These are phyloP conservation scores for Ichneumon xanthorius DNA, from an alignment of 2,888 invertebrate genomes.

Conservation along the genomic window DNA sequence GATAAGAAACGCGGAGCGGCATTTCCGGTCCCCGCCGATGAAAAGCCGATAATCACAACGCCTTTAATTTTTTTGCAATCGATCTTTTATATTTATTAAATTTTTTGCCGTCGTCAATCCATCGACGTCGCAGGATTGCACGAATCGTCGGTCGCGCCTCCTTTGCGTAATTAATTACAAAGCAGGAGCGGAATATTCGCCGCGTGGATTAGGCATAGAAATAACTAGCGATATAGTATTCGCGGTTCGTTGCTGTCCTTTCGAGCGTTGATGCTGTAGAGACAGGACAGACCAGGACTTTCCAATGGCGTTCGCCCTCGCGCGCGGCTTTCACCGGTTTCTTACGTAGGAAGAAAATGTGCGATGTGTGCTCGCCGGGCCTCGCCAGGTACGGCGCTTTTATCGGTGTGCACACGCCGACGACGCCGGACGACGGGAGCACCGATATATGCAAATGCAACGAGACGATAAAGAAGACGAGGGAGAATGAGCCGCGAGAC, in stretches of 20 bases:
- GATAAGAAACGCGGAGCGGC: constrained; percentile 33
- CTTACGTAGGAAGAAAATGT: constrained; percentile 63
- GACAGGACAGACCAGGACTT: constrained; percentile 41
- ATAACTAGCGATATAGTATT: background rate
- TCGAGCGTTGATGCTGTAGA: constrained; percentile 34
- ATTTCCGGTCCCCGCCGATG: constrained; percentile 16
- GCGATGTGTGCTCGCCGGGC: constrained; percentile 18
- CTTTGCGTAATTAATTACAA: constrained; percentile 2
- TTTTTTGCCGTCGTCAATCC: background rate
- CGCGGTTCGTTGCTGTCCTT: constrained; percentile 1
- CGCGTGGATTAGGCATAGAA: background rate
- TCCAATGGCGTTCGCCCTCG: constrained; percentile 63
- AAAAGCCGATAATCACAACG: constrained; percentile 18
- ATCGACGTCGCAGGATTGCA: constrained; percentile 25
- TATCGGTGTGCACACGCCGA: background rate
- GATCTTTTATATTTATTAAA: background rate
- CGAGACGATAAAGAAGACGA: constrained; percentile 18
- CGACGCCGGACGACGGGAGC: background rate
- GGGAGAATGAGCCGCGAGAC: constrained; percentile 18
- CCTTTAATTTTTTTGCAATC: background rate
- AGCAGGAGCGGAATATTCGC: background rate
- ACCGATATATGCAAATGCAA: constrained; percentile 6
- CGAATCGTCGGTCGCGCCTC: background rate
- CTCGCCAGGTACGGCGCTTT: background rate
- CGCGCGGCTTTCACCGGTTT: constrained; percentile 60